Conservation (phyloP, 1,140 invertebrate species). For the Euura saliciscinereae region DNA sequence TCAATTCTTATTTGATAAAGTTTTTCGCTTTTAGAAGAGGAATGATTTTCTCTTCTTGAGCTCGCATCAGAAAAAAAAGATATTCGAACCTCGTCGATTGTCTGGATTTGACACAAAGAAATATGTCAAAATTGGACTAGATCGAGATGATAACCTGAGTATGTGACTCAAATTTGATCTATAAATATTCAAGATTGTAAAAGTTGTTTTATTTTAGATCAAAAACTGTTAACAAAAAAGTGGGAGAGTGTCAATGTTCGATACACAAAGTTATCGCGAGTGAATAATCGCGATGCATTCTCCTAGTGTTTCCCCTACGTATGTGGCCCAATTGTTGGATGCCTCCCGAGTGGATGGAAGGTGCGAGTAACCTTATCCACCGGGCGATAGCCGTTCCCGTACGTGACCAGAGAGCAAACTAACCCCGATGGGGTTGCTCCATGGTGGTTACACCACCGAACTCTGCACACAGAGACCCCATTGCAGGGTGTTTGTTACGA, state of each 20-base stretch:
- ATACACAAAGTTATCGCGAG: neutral
- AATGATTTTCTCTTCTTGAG: no score
- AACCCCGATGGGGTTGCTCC: neutral
- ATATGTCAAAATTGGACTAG: no score
- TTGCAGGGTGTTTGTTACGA: neutral
- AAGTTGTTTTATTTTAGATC: no score
- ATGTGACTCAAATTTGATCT: no score
- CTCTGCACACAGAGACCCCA: neutral
- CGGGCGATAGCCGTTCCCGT: neutral
- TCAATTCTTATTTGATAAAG: neutral
- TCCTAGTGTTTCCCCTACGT: no score
- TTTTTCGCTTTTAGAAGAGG: neutral
- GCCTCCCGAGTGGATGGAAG: neutral
- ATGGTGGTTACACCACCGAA: neutral
- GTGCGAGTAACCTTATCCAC: neutral
- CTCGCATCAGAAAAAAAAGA: no score
- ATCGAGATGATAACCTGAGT: no score
- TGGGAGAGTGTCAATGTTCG: no score
- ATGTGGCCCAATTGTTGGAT: neutral
- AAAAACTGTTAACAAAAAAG: no score
- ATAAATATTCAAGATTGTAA: no score
- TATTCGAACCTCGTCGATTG: no score
- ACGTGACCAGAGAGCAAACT: conserved; percentile 4
- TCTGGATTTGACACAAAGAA: no score
- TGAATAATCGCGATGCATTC: neutral